Evolutionary conservation across 1,140 invertebrate species (phyloP).

Genomic region (Hylaeus anthracinus): DNA sequence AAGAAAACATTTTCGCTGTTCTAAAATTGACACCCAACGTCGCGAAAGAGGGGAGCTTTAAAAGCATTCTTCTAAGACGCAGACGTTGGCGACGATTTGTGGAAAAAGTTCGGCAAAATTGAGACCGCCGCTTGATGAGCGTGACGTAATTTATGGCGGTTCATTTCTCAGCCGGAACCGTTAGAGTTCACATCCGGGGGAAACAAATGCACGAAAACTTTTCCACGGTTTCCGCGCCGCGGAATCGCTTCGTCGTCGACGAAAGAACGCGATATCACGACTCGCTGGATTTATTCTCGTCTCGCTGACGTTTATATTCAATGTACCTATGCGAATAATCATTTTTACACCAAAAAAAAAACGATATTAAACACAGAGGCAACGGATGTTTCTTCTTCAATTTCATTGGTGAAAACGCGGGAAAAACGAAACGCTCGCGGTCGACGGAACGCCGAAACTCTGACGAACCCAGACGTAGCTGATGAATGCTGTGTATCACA

Average conservation of each 20-base stretch:
- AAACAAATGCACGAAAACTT: slow-evolving; percentile 50
- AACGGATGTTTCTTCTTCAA: neutral
- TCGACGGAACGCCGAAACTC: too few species aligned
- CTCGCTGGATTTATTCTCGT: neutral
- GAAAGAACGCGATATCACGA: neutral
- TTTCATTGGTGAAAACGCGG: neutral
- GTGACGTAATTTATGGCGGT: slow-evolving; percentile 56
- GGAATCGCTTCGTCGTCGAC: slow-evolving; percentile 26
- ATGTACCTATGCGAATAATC: neutral
- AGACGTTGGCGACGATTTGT: slow-evolving; percentile 58
- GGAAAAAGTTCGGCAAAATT: slow-evolving; percentile 62
- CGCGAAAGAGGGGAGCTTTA: slow-evolving; percentile 20
- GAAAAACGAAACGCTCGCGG: neutral
- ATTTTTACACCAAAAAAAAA: neutral
- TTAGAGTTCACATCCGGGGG: slow-evolving; percentile 45
- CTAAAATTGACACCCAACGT: slow-evolving; percentile 51
- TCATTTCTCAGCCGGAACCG: slow-evolving; percentile 60
- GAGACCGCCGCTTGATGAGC: slow-evolving; percentile 59
- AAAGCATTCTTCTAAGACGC: slow-evolving; percentile 57
- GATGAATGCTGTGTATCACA: neutral
- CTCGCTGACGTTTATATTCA: neutral
- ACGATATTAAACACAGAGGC: too few species aligned
- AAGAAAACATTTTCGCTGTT: slow-evolving; percentile 40
- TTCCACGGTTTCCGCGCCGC: slow-evolving; percentile 31
- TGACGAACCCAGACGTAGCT: neutral